Evolutionary conservation across 2,797 vertebrate species (phyloP).

Genomic region (Acropternis orthonyx): DNA sequence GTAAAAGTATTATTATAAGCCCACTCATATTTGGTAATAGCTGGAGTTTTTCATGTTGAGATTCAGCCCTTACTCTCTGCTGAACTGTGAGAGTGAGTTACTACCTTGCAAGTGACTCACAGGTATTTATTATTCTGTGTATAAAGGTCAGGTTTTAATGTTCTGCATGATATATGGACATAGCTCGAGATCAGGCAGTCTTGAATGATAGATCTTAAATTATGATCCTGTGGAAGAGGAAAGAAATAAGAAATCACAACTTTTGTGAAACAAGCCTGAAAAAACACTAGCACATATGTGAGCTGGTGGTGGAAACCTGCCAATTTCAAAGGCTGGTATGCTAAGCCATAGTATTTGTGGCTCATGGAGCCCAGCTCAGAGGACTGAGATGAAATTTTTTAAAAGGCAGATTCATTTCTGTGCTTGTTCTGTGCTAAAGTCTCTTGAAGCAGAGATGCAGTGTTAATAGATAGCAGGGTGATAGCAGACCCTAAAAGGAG

Average conservation of each 20-base stretch:
- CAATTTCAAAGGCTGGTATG: not conserved
- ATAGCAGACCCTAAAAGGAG: not conserved
- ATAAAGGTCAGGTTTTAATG: conserved; percentile 78
- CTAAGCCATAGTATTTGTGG: not conserved
- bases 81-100: conserved; percentile 69
- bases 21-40: conserved; percentile 5
- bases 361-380: not conserved
- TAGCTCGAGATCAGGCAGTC: conserved; percentile 66
- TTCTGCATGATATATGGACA: conserved; percentile 72
- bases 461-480: not conserved
- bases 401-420: not conserved
- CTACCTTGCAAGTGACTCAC: conserved; percentile 68
- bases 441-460: not conserved
- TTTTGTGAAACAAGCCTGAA: conserved; percentile 21
- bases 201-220: conserved; percentile 75
- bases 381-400: not conserved
- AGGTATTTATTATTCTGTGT: conserved; percentile 74
- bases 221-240: conserved; percentile 55
- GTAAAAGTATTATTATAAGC: conserved; percentile 29
- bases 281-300: not conserved
- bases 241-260: conserved; percentile 67
- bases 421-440: not conserved
- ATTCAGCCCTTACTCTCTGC: conserved; percentile 51
- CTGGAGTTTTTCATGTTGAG: conserved; percentile 44
- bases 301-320: not conserved